A percentile compares a stretch with the other conserved stretches of the same genome.
These are phyloP conservation scores for Cremastinae sp. DNA, from an alignment of 2,888 invertebrate genomes.

Conservation along the genomic window DNA sequence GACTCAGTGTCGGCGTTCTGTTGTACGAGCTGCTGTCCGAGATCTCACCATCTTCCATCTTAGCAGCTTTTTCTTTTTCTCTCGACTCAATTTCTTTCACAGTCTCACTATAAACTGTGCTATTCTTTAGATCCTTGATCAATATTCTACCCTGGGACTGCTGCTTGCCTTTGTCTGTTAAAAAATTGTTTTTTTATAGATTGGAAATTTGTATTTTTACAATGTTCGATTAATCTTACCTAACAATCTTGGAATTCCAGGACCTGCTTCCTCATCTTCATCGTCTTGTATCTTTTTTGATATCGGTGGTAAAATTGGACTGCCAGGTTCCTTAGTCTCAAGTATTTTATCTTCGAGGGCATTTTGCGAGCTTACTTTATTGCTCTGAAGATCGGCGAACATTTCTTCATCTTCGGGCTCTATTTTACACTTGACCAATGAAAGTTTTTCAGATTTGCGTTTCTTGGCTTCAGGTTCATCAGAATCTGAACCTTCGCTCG, in stretches of 20 bases:
- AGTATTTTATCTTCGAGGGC: not conserved
- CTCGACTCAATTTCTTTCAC: conserved; percentile 85
- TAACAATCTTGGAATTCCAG: conserved; percentile 71
- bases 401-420: conserved; percentile 45
- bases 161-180: conserved; percentile 75
- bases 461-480: conserved; percentile 67
- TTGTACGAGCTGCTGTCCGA: conserved; percentile 76
- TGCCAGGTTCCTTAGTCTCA: conserved; percentile 48
- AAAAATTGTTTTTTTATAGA: conserved; percentile 4
- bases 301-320: conserved; percentile 72
- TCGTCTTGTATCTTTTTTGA: conserved; percentile 80
- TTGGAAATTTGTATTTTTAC: not conserved
- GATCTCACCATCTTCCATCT: conserved; percentile 85
- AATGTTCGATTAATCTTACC: conserved; percentile 65
- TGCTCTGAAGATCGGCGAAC: conserved; percentile 28
- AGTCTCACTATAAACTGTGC: conserved; percentile 85
- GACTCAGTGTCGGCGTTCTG: conserved; percentile 76
- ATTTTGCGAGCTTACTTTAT: conserved; percentile 56
- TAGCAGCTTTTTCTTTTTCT: conserved; percentile 83
- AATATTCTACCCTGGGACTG: conserved; percentile 82
- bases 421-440: conserved; percentile 42
- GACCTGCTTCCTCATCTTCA: conserved; percentile 73
- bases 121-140: conserved; percentile 86
- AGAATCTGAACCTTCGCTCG: conserved; percentile 67
- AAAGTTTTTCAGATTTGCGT: conserved; percentile 57